These are phyloP conservation scores for Cranoglanis bouderius DNA, from an alignment of 2,113 vertebrate species.

Conservation along the genomic window DNA sequence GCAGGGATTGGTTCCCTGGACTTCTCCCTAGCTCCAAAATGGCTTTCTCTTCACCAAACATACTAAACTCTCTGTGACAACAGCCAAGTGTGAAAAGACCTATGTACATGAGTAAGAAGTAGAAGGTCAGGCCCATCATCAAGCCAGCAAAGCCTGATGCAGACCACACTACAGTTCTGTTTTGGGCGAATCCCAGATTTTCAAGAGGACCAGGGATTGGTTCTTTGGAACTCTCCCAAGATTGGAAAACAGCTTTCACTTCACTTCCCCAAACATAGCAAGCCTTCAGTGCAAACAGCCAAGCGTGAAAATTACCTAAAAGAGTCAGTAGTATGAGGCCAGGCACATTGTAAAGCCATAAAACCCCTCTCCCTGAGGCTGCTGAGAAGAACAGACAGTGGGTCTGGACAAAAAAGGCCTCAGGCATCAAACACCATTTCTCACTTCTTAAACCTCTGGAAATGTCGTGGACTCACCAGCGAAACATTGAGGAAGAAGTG, in stretches of 20 bases:
- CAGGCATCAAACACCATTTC: not conserved
- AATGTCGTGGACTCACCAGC: not conserved
- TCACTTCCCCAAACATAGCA: not conserved
- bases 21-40: not conserved
- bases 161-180: not conserved
- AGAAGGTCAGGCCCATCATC: not conserved
- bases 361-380: not conserved
- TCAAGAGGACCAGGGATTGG: not conserved
- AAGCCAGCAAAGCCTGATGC: not conserved
- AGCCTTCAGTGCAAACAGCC: not conserved
- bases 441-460: not conserved
- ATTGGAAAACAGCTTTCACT: not conserved
- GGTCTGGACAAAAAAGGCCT: not conserved
- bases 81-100: not conserved
- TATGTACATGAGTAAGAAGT: not conserved
- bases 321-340: not conserved
- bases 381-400: not conserved
- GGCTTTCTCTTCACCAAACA: too few species aligned
- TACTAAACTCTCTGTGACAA: not conserved
- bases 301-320: not conserved
- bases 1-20: not conserved
- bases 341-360: slow-evolving; percentile 7
- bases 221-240: not conserved
- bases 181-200: not conserved
- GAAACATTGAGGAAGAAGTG: not conserved